Evolutionary conservation across 2,888 invertebrate species (phyloP).

Genomic region (Chymomyza amoena): DNA sequence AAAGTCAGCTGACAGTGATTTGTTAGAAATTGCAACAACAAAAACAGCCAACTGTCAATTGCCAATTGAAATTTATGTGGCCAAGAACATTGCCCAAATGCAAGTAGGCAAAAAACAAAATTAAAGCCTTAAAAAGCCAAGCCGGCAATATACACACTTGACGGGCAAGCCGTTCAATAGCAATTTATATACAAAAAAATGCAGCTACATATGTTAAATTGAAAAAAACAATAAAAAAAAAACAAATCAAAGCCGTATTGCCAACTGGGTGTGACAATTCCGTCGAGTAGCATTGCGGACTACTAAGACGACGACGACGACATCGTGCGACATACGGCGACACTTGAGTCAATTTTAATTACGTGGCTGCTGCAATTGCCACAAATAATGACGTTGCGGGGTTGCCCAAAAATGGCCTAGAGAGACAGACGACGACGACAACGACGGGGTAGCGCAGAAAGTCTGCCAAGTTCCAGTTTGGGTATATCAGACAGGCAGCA

Average conservation of each 20-base stretch:
- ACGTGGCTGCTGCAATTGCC: conserved; percentile 56
- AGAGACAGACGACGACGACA: conserved; percentile 12
- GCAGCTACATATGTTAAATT: background rate
- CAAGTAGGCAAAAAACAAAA: background rate
- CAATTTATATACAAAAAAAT: background rate
- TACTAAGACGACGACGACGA: background rate
- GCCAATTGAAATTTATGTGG: conserved; percentile 62
- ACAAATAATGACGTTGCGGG: conserved; percentile 65
- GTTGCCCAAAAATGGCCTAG: conserved; percentile 66
- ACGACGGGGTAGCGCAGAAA: background rate
- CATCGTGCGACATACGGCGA: conserved; percentile 26
- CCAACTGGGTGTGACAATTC: conserved; percentile 63
- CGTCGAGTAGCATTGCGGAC: conserved; percentile 8
- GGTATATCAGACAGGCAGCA: background rate
- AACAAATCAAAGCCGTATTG: background rate
- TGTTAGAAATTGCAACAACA: conserved; percentile 55
- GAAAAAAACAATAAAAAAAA: background rate
- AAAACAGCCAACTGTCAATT: conserved; percentile 53
- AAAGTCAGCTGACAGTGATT: conserved; percentile 63
- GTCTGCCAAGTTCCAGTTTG: conserved; percentile 1
- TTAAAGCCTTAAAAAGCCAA: conserved; percentile 1
- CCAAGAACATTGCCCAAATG: background rate
- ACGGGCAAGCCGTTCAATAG: background rate
- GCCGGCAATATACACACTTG: background rate
- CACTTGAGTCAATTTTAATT: conserved; percentile 73